Conservation (phyloP, 2,113 vertebrate genomes). For the Egretta garzetta region DNA sequence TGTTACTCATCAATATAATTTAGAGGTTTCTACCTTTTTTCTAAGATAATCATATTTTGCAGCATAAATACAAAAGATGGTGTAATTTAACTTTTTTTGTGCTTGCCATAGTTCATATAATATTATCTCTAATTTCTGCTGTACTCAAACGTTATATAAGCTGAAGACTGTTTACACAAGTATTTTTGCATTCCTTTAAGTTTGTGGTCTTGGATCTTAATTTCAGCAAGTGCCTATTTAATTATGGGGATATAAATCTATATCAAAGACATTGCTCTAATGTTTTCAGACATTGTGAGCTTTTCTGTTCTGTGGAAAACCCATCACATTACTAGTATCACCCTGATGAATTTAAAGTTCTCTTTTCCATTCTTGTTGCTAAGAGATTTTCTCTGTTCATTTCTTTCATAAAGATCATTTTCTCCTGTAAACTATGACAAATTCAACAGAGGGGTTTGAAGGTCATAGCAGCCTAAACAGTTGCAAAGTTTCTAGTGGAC, state of each 20-base stretch:
- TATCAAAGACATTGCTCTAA: not conserved
- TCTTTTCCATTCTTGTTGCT: not conserved
- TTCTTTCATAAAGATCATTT: not conserved
- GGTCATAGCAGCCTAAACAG: not conserved
- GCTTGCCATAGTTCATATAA: not conserved
- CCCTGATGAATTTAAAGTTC: not conserved
- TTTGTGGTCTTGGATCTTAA: not conserved
- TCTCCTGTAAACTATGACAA: not conserved
- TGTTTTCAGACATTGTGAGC: not conserved
- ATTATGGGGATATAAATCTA: not conserved
- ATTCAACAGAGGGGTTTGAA: not conserved
- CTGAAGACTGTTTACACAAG: not conserved
- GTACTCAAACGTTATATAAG: not conserved
- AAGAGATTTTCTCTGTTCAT: not conserved
- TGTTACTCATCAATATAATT: not conserved
- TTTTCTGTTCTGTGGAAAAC: not conserved
- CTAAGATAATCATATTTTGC: not conserved
- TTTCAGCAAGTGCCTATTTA: not conserved
- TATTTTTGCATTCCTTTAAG: not conserved
- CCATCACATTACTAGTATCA: not conserved
- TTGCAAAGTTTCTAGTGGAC: not conserved
- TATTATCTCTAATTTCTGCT: not conserved
- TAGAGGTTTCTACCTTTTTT: not conserved
- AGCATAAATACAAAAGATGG: not conserved
- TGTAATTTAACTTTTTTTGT: not conserved